Percentiles rank a stretch among this genome's conserved stretches.
Evolutionary conservation across 2,113 vertebrate genomes (phyloP).

Genomic region (Gallinago jamesoni): DNA sequence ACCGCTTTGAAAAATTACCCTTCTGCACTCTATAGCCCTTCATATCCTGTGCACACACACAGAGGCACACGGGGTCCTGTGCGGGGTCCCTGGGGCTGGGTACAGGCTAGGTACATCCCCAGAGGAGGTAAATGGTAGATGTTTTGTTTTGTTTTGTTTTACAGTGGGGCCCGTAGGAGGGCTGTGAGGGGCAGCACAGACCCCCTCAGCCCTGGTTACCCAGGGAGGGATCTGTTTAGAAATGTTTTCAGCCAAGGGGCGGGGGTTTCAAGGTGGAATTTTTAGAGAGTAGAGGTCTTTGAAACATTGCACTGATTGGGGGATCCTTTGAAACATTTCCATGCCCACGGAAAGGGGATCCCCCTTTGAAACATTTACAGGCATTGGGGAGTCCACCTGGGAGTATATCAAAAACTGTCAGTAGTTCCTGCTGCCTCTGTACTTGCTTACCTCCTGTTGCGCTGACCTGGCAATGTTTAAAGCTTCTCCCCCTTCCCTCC

Average conservation of each 20-base stretch:
- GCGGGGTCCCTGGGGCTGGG: not conserved
- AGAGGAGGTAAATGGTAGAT: slow-evolving; percentile 3
- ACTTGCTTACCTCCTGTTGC: slow-evolving; percentile 39
- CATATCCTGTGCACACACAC: slow-evolving; percentile 50
- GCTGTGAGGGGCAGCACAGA: slow-evolving; percentile 3
- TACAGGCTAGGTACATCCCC: slow-evolving; percentile 33
- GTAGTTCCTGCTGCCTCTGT: slow-evolving; percentile 42
- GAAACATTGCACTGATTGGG: slow-evolving; percentile 24
- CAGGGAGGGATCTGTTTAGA: slow-evolving; percentile 48
- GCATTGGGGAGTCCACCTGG: slow-evolving; percentile 29
- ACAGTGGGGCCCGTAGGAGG: not conserved
- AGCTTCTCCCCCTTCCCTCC: not conserved
- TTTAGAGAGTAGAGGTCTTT: slow-evolving; percentile 30
- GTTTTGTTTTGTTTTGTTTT: slow-evolving; percentile 38
- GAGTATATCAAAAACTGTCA: slow-evolving; percentile 45
- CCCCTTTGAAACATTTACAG: slow-evolving; percentile 57
- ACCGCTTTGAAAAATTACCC: slow-evolving; percentile 36
- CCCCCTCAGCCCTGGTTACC: not conserved
- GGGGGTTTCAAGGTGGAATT: not conserved
- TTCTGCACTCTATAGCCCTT: slow-evolving; percentile 37
- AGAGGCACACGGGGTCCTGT: slow-evolving; percentile 15
- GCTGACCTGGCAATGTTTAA: slow-evolving; percentile 29
- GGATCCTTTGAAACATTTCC: slow-evolving; percentile 60
- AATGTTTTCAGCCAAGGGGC: not conserved
- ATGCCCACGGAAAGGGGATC: slow-evolving; percentile 2